Conservation (phyloP, 2,113 vertebrate genomes). For the Scalopus aquaticus region DNA sequence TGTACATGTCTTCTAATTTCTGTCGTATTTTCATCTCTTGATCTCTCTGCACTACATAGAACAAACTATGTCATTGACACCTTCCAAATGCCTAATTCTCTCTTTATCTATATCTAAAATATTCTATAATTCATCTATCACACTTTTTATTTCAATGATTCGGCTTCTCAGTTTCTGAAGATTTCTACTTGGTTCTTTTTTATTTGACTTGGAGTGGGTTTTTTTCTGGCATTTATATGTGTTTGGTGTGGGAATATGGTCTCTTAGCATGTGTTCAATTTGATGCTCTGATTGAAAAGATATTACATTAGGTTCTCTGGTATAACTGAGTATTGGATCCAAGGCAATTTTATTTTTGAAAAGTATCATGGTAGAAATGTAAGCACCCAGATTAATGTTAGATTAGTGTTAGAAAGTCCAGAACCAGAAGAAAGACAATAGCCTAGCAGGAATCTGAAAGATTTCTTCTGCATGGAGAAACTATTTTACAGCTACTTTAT, state of each 20-base stretch:
- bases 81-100: constrained; percentile 47
- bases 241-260: background rate
- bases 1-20: background rate
- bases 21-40: background rate
- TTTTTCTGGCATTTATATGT: background rate
- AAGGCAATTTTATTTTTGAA: constrained; percentile 14
- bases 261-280: background rate
- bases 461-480: background rate
- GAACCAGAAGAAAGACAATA: background rate
- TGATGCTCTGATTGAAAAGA: background rate
- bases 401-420: background rate
- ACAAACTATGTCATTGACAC: background rate
- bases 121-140: background rate
- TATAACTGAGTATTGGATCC: background rate
- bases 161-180: background rate
- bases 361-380: background rate
- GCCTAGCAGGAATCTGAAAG: background rate
- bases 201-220: constrained; percentile 17
- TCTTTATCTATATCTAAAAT: constrained; percentile 20
- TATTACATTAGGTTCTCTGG: background rate
- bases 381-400: background rate
- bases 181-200: constrained; percentile 10
- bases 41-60: background rate
- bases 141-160: background rate
- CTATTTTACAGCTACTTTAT: background rate